Evolutionary conservation across 2,888 invertebrate species (phyloP), one percentile per base, ranked within the genome.

Genomic region (Amphimallon solstitiale): DNA sequence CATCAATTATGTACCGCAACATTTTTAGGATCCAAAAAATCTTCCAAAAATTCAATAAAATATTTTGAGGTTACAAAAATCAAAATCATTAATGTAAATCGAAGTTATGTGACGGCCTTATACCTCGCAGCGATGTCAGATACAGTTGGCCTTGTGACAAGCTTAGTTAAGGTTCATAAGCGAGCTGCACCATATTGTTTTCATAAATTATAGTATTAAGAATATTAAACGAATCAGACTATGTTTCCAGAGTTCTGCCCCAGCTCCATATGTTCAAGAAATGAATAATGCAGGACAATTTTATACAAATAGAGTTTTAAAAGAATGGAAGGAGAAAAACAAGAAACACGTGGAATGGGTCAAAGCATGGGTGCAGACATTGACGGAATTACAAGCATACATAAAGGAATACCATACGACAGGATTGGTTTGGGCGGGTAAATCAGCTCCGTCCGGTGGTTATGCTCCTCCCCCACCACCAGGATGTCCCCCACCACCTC

Each of bases 211-310:
- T 3, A 4, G n/a, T 4, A 14, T 40, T 12, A 40, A 14, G 3
- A 40, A 40, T 40, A 40, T 40, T 14, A 3, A 12, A n/a, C 40
- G 40, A 3, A 14, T 12, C 5, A 4, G 3, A 34, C 37, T 63
- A 48, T 67, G 67, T 69, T 77, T 82, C 34, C 78, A 90, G 86
- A 84, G 91, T 17, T 96, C 97, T 1, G 92, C 97, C 0, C 99
- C 99, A 0, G 93, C 92, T 1, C 98, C 98, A 0, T 95, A 94
- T 80, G 92, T 99, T 14, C 98, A 98, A 84, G 99, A 99, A 84
- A 97, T 98, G 96, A 92, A 93, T 75, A 98, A 99, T 81, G 95
- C 98, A 7, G 96, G 97, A 1, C 95, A 95, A 84, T 99, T 98
- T 84, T 99, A 97, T 84, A 93, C 96, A 64, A 99, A 99, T 85